Base-by-base conservation (phyloP, 2,888 invertebrate genomes). In the Amblyteles armatorius region DNA sequence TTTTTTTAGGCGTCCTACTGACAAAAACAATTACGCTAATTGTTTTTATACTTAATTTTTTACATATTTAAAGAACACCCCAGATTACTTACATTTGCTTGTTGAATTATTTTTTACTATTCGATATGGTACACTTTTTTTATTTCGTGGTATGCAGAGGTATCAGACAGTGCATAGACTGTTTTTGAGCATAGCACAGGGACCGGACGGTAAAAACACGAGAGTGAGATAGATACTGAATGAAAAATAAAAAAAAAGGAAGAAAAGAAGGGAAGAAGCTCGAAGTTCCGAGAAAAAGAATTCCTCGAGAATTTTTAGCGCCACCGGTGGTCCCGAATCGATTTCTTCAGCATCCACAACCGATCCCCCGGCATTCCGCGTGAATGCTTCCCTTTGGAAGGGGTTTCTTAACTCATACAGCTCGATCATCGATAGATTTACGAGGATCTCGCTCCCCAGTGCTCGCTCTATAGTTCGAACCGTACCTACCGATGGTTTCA, bases 311-410 rank as follows among this genome's bases (percentile, higher is more conserved):
- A 86, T 85, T 87, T 87, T 86, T 84, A 81, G 82, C 87, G 84
- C 82, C 89, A 86, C 77, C 74, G 89, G 89, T 89, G 89, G 88
- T 88, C 89, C 78, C 78, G 79, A 82, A 84, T 88, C 86, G 69
- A 74, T 74, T 65, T 67, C 73, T 71, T 84, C 52, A 36, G 48
- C 9, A 65, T 22, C 73, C 33, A 50, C 55, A 36, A 19, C 72
- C 29, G 55, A 55, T 55, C 63, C 60, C 11, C 86, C 88, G 86
- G 87, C 84, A 88, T 87, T 88, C 63, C 87, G 78, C 87, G 85
- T 74, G 84, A 79, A 65, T 86, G 87, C 87, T 67, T 83, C 81
- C 74, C 73, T 73, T 82, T 83, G 19, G 55, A 82, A 67, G 52
- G 60, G 76, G 76, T 82, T 82, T 50, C 65, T 36, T n/a, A 50